These are phyloP conservation scores for Pelochelys cantorii DNA, from an alignment of 2,797 vertebrate genomes.

Conservation along the genomic window DNA sequence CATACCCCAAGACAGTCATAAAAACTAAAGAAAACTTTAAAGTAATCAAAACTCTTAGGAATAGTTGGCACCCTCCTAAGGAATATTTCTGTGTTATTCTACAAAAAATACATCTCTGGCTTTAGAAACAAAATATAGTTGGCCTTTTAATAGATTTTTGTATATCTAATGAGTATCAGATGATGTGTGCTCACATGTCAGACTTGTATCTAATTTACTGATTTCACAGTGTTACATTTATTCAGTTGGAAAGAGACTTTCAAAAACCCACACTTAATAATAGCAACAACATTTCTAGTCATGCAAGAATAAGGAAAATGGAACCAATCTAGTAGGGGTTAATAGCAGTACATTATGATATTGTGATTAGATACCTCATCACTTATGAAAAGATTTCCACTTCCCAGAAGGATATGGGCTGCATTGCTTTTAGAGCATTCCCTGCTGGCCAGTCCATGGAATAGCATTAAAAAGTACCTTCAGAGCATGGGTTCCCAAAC, in stretches of 20 bases:
- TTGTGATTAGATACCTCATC: slow-evolving; percentile 37
- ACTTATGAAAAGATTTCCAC: slow-evolving; percentile 39
- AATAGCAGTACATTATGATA: slow-evolving; percentile 11
- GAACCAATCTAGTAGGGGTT: neutral
- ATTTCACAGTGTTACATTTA: slow-evolving; percentile 43
- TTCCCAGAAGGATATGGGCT: neutral
- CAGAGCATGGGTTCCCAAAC: neutral
- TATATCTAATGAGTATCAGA: slow-evolving; percentile 57
- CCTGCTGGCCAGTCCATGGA: slow-evolving; percentile 4
- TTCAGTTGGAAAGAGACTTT: slow-evolving; percentile 36
- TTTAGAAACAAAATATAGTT: slow-evolving; percentile 62
- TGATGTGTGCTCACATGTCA: slow-evolving; percentile 5
- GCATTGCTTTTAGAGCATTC: neutral
- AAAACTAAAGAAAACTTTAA: slow-evolving; percentile 51
- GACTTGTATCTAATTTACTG: slow-evolving; percentile 61
- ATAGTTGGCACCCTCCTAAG: slow-evolving; percentile 45
- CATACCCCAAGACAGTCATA: neutral
- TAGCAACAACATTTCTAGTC: slow-evolving; percentile 21
- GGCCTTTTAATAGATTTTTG: slow-evolving; percentile 59
- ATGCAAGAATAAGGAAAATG: neutral
- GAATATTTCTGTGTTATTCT: slow-evolving; percentile 51
- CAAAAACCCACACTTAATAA: slow-evolving; percentile 28
- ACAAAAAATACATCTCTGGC: slow-evolving; percentile 45
- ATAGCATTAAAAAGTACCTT: slow-evolving; percentile 28
- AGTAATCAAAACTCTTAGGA: slow-evolving; percentile 31